Base-by-base conservation (phyloP, 2,888 invertebrate genomes). In the Drosophila macrospina region DNA sequence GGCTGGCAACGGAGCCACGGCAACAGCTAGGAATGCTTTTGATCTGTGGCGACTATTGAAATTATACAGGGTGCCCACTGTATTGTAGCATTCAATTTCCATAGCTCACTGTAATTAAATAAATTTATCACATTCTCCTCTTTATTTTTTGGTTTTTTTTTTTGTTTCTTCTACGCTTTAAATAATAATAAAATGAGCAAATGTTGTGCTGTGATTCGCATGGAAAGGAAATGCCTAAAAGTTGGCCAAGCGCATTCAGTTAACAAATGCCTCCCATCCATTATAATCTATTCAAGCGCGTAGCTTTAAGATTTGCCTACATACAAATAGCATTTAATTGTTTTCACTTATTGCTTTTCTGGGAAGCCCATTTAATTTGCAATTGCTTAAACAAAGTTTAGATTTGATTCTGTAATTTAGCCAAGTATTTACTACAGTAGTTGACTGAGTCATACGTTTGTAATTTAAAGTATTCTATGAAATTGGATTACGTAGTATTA, bases 1-100 rank as follows among this genome's bases (percentile, higher is more conserved):
- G 68, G 64, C 69, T 47, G 68, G 47, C 56, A 41, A 41, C 65
- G 62, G 36, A 74, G 80, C 74, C 68, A 63, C 73, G 64, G 83
- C 76, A 71, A 80, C 73, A 84, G 84, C 85, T 82, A 88, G 89
- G 89, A 86, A 86, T 86, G 86, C 80, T 82, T 86, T 86, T 86
- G 86, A 86, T 87, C 89, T 78, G 72, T 54, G 68, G 63, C 76
- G 78, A 69, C 64, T 41, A 77, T 77, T 65, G 64, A 67, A 50
- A 34, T 48, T 50, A 73, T 77, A 88, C 86, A 78, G 85, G 86
- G 86, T 85, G 88, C 78, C 64, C 70, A 54, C 48, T 41, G 67
- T 63, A 54, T 59, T 48, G 16, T 48, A 45, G 47, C 60, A 73
- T 73, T 66, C 47, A 57, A 83, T 78, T 76, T 83, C 72, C 83